Evolutionary conservation across 1,140 invertebrate species (phyloP).

Genomic region (Chlorops oryzae): DNA sequence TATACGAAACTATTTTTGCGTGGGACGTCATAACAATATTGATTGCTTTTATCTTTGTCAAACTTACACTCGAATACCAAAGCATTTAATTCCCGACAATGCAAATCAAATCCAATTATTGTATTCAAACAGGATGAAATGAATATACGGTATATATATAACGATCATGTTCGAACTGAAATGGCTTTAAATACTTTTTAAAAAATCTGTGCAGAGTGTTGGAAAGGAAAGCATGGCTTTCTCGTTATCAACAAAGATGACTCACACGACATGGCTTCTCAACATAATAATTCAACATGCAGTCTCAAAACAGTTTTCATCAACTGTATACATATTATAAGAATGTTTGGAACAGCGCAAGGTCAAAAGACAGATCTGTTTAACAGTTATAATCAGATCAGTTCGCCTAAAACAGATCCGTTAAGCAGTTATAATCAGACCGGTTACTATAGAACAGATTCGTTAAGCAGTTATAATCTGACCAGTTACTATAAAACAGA

Average conservation of each 20-base stretch:
- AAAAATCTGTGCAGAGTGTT: constrained; percentile 23
- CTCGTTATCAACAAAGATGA: constrained; percentile 32
- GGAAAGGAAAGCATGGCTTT: constrained; percentile 30
- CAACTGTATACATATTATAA: too few relatives aligned
- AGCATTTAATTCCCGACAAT: constrained; percentile 45
- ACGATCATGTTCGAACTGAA: constrained; percentile 38
- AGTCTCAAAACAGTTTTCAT: too few relatives aligned
- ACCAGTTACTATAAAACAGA: too few relatives aligned
- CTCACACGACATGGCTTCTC: too few relatives aligned
- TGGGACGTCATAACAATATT: constrained; percentile 36
- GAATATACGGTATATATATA: constrained; percentile 45
- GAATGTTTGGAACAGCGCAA: too few relatives aligned
- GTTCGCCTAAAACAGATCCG: too few relatives aligned
- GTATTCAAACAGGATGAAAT: constrained; percentile 45
- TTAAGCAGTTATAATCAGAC: too few relatives aligned
- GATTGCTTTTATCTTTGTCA: constrained; percentile 45
- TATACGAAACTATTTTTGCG: constrained; percentile 37
- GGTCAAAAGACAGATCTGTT: too few relatives aligned
- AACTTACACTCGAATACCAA: constrained; percentile 42
- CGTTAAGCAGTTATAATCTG: too few relatives aligned
- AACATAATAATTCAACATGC: too few relatives aligned
- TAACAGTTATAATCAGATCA: too few relatives aligned
- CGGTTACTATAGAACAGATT: too few relatives aligned
- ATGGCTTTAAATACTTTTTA: constrained; percentile 30
- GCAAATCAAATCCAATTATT: constrained; percentile 43